A percentile compares a stretch with the other conserved stretches of the same genome.
phyloP scores from a whole-genome alignment of 2,113 vertebrate species.

The Pantherophis guttatus region DNA sequence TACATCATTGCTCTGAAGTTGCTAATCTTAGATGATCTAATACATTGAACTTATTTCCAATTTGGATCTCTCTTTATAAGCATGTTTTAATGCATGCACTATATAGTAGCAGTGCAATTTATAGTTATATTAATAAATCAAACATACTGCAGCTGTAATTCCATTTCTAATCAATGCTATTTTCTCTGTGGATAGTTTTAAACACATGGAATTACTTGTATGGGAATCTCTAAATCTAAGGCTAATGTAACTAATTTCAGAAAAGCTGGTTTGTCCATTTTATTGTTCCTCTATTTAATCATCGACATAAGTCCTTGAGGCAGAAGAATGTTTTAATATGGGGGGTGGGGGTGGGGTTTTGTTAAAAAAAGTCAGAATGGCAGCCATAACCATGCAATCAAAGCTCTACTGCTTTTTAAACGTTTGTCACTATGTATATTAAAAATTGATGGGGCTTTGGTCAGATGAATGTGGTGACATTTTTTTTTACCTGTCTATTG shows the following conservation, averaged over 20 bases:
- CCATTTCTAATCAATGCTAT: background rate
- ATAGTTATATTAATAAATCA: conserved; percentile 34
- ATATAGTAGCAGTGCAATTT: conserved; percentile 32
- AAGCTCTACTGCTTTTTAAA: background rate
- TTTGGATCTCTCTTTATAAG: conserved; percentile 15
- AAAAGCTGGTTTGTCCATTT: background rate
- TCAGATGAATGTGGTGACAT: background rate
- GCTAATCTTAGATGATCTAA: conserved; percentile 6
- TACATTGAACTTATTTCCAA: conserved; percentile 32
- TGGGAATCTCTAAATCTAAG: background rate
- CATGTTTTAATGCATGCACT: conserved; percentile 14
- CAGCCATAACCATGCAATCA: background rate
- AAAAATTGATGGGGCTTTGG: background rate
- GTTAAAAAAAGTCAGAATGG: background rate
- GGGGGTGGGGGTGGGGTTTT: background rate
- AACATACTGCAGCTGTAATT: conserved; percentile 35
- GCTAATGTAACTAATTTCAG: background rate
- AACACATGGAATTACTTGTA: background rate
- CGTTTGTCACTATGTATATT: background rate
- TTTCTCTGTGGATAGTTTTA: conserved; percentile 34
- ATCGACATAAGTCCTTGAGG: background rate
- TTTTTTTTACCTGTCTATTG: background rate
- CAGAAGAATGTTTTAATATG: background rate
- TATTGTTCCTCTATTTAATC: background rate
- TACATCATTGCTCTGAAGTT: background rate